Evolutionary conservation across 2,113 vertebrate genomes (phyloP).

Genomic region (Hystrix cristata): DNA sequence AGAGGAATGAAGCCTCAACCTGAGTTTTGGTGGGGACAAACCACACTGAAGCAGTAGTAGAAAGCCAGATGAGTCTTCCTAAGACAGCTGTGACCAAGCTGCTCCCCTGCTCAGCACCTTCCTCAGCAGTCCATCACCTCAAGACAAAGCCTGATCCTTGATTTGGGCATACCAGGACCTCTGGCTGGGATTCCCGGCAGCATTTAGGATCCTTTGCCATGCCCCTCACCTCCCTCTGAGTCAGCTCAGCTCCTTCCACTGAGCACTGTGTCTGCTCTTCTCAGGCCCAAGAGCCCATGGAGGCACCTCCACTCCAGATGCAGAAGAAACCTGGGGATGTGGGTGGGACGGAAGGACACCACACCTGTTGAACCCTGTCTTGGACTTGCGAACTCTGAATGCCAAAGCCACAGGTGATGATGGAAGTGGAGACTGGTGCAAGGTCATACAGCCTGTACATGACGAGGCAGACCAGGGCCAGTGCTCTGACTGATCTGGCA

Average conservation of each 20-base stretch:
- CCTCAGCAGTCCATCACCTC: not conserved
- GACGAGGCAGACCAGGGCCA: not conserved
- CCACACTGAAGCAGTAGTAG: not conserved
- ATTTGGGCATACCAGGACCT: not conserved
- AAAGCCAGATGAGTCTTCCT: not conserved
- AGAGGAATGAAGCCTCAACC: not conserved
- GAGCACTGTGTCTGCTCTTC: not conserved
- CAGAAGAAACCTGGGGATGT: not conserved
- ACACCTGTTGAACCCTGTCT: not conserved
- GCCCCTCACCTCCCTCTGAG: not conserved
- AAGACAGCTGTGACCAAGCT: not conserved
- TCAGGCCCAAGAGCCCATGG: not conserved
- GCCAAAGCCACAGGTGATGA: too few relatives aligned
- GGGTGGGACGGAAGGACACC: not conserved
- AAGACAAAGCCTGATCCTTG: not conserved
- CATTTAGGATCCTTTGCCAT: accelerated
- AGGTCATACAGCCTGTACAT: not conserved
- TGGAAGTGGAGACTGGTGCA: not conserved
- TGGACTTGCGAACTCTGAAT: not conserved
- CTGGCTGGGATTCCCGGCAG: not conserved
- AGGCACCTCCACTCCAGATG: not conserved
- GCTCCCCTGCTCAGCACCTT: not conserved
- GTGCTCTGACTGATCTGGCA: not conserved
- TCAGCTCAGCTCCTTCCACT: too few relatives aligned
- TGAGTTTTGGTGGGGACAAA: not conserved